Base-by-base conservation (phyloP, 1,140 invertebrate genomes). In the Papilio polyxenes region DNA sequence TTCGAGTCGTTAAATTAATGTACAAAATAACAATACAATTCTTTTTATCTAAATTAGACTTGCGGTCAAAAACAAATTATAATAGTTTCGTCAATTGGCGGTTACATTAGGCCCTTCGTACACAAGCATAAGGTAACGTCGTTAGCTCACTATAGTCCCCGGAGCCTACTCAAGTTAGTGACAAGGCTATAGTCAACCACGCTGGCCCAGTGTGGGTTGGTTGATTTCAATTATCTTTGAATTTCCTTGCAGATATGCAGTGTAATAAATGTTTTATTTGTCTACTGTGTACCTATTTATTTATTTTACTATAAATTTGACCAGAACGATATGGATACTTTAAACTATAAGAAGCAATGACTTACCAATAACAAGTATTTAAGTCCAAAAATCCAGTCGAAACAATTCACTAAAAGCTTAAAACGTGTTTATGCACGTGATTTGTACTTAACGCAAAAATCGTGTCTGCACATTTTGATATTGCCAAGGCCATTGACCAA, bases 371-470 rank as follows among this genome's bases (percentile, higher is more conserved):
- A 23, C 17, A n/a, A 20, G 59, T 62, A 65, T 2, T 10, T 65
- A 69, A 31, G 37, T 4, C 37, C 11, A 65, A 69, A 69, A 37
- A 4, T 15, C 11, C 11, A 72, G 15, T 37, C 13, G 40, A 40
- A 37, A 72, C 31, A 72, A 72, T 37, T 40, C 31, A 13, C 31
- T 40, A 8, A 72, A 72, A 31, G 4, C 31, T 59, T 20, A 59
- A 59, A 59, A 37, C 31, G 65, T 72, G 65, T 37, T 72, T 40
- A 37, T 5, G 31, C 65, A 72, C 65, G 65, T 72, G 65, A 72
- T 31, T 40, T 72, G 65, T 37, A 37, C 37, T 72, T 72, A 72
- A 72, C 37, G 65, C 65, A 31, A 72, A 65, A 65, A 72, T 72
- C 65, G 65, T 40, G 65, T 72, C 31, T 37, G 65, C 65, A 72